These are phyloP conservation scores for Periophthalmus modestus DNA, from an alignment of 2,113 vertebrate genomes.

Conservation along the genomic window DNA sequence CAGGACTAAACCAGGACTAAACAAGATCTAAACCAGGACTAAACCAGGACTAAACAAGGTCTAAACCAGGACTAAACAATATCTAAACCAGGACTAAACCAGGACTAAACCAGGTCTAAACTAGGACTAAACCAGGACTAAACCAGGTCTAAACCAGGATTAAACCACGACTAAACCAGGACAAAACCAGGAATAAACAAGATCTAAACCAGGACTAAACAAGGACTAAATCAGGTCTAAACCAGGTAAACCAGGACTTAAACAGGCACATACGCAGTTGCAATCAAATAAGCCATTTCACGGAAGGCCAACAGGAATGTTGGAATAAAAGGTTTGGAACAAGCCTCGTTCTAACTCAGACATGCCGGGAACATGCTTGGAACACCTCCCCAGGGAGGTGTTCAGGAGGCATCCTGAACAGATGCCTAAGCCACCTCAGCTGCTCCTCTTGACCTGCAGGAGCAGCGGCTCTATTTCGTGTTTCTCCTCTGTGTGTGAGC, in stretches of 20 bases:
- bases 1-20: not conserved
- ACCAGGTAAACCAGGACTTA: not conserved
- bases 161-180: not conserved
- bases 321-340: no score
- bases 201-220: not conserved
- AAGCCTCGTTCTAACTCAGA: no score
- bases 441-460: no score
- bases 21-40: not conserved
- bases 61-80: not conserved
- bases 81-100: not conserved
- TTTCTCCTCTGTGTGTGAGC: no score
- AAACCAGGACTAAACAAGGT: not conserved
- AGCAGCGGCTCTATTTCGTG: no score
- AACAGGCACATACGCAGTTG: no score
- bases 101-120: not conserved
- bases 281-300: no score
- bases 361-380: no score
- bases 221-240: not conserved
- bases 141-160: not conserved
- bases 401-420: no score
- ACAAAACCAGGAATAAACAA: not conserved
- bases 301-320: no score
- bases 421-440: no score
- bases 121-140: not conserved
- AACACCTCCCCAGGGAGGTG: no score